Base-by-base conservation (phyloP, 2,797 vertebrate species). In the Spatula clypeata region DNA sequence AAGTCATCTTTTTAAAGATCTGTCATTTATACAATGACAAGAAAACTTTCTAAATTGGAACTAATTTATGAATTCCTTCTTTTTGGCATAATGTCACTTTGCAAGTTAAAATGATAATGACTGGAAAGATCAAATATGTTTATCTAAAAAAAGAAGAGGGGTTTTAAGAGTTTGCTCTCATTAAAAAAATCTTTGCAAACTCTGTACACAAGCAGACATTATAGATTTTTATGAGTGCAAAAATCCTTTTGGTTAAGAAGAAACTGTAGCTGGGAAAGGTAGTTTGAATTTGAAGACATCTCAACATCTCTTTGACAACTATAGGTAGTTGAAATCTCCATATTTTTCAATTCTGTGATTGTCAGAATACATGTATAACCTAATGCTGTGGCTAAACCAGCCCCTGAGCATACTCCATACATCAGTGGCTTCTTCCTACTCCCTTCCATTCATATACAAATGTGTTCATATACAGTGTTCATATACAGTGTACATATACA, bases 1-100 rank as follows among this genome's bases (percentile, higher is more conserved):
- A 96, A 95, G 94, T 92, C 91, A 51, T 98, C 97, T 97, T 98
- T 97, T 98, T 97, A 98, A 97, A 97, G 97, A 98, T 98, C 97
- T 98, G 98, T 98, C 98, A 98, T 97, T 98, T 98, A 98, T 98
- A 98, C 97, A 98, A 98, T 98, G 97, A 97, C 96, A 98, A 96
- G 96, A 97, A 97, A 98, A 97, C 97, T 98, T 98, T 98, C 97
- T 98, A 97, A 98, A 97, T 98, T 97, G 95, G 97, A 97, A 98
- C 97, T 97, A 97, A 98, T 98, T 97, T 98, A 97, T 98, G 97
- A 98, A 96, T 90, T 97, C 96, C 97, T 98, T 98, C 97, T 97
- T 98, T 98, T 97, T 72, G 94, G 97, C 94, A 87, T 97, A 97
- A 97, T 98, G 98, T 98, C 98, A 98, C 96, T 96, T 98, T 93